Evolutionary conservation across 2,113 vertebrate species (phyloP).

Genomic region (Amblyopsis rosae): DNA sequence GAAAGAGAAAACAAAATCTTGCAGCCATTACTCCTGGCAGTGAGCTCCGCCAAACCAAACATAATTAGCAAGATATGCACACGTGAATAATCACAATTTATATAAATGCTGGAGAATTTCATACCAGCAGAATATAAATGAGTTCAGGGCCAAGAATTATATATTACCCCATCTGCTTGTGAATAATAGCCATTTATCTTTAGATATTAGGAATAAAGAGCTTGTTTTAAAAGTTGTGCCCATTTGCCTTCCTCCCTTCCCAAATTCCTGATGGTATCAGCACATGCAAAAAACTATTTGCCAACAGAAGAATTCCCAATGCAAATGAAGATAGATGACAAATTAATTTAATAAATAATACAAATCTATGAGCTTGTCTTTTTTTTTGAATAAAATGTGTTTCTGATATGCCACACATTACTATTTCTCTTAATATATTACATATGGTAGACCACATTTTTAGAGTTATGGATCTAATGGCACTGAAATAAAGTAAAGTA

Average conservation of each 20-base stretch:
- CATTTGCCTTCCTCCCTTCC: conserved; percentile 40
- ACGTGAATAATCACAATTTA: conserved; percentile 50
- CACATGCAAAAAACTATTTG: conserved; percentile 55
- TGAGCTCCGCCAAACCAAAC: conserved; percentile 39
- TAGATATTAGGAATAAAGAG: conserved; percentile 18
- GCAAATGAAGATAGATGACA: conserved; percentile 21
- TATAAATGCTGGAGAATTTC: conserved; percentile 38
- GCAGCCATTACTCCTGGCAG: conserved; percentile 15
- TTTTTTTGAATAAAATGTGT: neutral
- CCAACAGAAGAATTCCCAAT: conserved; percentile 29
- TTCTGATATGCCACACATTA: too few species aligned
- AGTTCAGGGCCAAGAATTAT: conserved; percentile 46
- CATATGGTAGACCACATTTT: neutral
- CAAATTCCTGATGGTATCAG: conserved; percentile 39
- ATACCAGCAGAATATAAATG: conserved; percentile 53
- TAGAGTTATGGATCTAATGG: too few species aligned
- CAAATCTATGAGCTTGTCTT: neutral
- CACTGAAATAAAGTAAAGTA: too few species aligned
- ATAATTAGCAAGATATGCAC: conserved; percentile 56
- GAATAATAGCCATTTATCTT: conserved; percentile 55
- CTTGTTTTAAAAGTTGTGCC: conserved; percentile 23
- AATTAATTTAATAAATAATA: too few species aligned
- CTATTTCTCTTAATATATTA: conserved; percentile 3
- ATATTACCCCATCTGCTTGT: conserved; percentile 46
- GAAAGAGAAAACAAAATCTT: conserved; percentile 19